These are phyloP conservation scores for Zele albiditarsus DNA, from an alignment of 2,888 invertebrate genomes.

Conservation along the genomic window DNA sequence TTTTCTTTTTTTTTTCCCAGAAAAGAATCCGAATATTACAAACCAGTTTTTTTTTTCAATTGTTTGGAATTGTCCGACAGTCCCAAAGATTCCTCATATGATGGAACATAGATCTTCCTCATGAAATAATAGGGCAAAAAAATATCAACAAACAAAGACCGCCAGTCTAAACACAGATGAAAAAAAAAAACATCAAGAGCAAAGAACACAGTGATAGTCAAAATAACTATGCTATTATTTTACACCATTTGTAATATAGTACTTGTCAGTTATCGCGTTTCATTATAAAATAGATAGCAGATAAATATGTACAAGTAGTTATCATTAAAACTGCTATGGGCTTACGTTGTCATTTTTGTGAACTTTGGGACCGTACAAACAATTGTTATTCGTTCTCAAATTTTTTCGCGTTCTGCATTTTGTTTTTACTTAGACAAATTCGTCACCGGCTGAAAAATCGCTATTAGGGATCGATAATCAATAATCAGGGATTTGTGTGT, in stretches of 20 bases:
- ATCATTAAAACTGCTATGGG: not conserved
- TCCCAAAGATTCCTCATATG: constrained; percentile 62
- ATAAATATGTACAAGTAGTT: constrained; percentile 65
- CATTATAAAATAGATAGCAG: constrained; percentile 61
- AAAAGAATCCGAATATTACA: constrained; percentile 59
- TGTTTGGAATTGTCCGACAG: constrained; percentile 62
- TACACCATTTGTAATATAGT: constrained; percentile 27
- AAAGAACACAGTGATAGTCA: constrained; percentile 25
- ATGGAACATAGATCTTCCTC: not conserved
- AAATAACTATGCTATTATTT: not conserved
- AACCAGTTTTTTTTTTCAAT: constrained; percentile 51
- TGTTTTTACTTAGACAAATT: constrained; percentile 56
- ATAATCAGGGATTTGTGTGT: constrained; percentile 40
- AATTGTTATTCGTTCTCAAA: constrained; percentile 35
- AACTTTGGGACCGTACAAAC: constrained; percentile 60
- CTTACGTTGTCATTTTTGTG: not conserved
- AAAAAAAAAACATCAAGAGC: constrained; percentile 31
- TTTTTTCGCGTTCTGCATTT: constrained; percentile 2
- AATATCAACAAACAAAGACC: not conserved
- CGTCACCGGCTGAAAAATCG: constrained; percentile 68
- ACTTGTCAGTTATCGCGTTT: constrained; percentile 28
- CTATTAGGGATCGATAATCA: constrained; percentile 47
- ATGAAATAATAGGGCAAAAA: constrained; percentile 32
- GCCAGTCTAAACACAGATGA: not conserved
- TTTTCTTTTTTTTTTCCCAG: constrained; percentile 32